Evolutionary conservation across 2,888 invertebrate genomes (phyloP).

Genomic region (Hecatera dysodea): DNA sequence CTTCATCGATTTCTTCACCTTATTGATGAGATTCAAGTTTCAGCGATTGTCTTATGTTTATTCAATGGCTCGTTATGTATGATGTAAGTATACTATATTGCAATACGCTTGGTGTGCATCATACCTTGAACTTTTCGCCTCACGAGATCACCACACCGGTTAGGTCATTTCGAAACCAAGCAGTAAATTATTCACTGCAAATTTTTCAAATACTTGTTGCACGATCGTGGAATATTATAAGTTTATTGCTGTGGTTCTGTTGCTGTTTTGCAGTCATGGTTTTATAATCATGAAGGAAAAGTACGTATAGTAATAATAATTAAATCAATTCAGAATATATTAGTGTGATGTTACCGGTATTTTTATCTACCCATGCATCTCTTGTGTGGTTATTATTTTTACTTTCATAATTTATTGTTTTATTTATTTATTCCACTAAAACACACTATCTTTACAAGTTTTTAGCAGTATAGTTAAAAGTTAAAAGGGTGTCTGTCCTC

Average conservation of each 20-base stretch:
- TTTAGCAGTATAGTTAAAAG: background rate
- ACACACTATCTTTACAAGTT: too few relatives aligned
- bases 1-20: constrained; percentile 21
- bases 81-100: constrained; percentile 52
- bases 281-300: constrained; percentile 35
- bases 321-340: background rate
- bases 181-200: constrained; percentile 57
- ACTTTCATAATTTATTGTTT: background rate
- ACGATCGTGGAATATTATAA: constrained; percentile 45
- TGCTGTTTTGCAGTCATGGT: constrained; percentile 28
- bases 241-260: constrained; percentile 34
- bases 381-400: constrained; percentile 5
- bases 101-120: constrained; percentile 36
- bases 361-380: constrained; percentile 18
- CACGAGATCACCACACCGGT: constrained; percentile 66
- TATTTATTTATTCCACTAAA: background rate
- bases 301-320: constrained; percentile 8
- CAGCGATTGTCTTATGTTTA: constrained; percentile 50
- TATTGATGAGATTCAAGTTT: constrained; percentile 31
- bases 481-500: too few relatives aligned
- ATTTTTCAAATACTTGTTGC: constrained; percentile 54
- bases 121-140: constrained; percentile 83
- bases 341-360: constrained; percentile 18
- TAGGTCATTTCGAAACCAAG: constrained; percentile 72
- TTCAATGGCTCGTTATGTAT: constrained; percentile 53